Conservation (phyloP, 2,888 invertebrate species). For the Pheosia tremula region DNA sequence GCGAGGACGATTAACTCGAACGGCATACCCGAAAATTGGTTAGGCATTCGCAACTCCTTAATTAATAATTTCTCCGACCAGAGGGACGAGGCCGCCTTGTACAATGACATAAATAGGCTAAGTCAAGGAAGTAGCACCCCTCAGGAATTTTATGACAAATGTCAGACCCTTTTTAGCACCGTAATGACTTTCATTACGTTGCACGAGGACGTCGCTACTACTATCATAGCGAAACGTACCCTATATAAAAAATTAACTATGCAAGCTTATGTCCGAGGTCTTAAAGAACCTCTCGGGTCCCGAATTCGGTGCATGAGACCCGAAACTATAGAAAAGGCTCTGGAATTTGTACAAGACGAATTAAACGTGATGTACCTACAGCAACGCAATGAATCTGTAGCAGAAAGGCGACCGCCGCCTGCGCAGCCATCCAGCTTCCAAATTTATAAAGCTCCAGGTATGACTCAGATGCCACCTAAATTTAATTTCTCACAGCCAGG, state of each 20-base stretch:
- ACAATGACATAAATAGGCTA: slow-evolving; percentile 13
- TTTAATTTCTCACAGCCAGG: neutral
- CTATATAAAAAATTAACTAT: slow-evolving; percentile 12
- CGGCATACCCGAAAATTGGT: slow-evolving; percentile 29
- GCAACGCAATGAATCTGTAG: slow-evolving; percentile 12
- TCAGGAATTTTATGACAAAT: slow-evolving; percentile 33
- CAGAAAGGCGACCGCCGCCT: neutral
- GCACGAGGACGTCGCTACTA: slow-evolving; percentile 23
- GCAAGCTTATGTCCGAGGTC: slow-evolving; percentile 11
- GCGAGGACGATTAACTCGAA: slow-evolving; percentile 20
- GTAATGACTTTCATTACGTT: slow-evolving; percentile 27
- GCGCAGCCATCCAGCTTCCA: neutral
- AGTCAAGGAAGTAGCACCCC: slow-evolving; percentile 28
- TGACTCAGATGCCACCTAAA: neutral
- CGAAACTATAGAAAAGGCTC: slow-evolving; percentile 38
- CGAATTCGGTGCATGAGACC: slow-evolving; percentile 5
- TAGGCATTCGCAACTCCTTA: slow-evolving; percentile 26
- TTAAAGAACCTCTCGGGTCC: slow-evolving; percentile 7
- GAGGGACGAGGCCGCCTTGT: slow-evolving; percentile 19
- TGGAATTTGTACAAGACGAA: slow-evolving; percentile 17
- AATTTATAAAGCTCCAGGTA: neutral
- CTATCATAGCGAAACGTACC: slow-evolving; percentile 9
- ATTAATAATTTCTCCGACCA: slow-evolving; percentile 40
- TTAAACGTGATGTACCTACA: slow-evolving; percentile 22
- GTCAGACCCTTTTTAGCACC: slow-evolving; percentile 31